These are phyloP conservation scores for Procambarus clarkii DNA, from an alignment of 1,140 invertebrate species.

Conservation along the genomic window DNA sequence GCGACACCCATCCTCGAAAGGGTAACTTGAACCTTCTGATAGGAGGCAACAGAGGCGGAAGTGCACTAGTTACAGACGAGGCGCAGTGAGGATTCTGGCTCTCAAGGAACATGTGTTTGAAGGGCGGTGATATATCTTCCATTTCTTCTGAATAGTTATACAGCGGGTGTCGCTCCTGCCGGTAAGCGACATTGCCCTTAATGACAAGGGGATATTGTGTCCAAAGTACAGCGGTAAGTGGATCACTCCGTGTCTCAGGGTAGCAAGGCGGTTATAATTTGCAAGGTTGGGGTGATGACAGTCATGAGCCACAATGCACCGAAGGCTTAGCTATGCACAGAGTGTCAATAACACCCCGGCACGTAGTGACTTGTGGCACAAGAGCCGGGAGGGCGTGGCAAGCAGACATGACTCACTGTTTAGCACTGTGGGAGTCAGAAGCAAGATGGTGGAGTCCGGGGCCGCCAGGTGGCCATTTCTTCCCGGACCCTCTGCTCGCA, in stretches of 20 bases:
- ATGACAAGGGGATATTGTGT: slow-evolving; percentile 35
- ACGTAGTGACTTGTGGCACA: background rate
- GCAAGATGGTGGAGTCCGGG: slow-evolving; percentile 33
- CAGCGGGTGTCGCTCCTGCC: slow-evolving; percentile 2
- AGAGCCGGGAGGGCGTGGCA: slow-evolving; percentile 31
- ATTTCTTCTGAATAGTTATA: slow-evolving; percentile 58
- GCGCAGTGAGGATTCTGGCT: slow-evolving; percentile 50
- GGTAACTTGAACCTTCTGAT: slow-evolving; percentile 18
- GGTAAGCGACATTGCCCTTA: slow-evolving; percentile 24
- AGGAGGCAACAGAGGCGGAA: slow-evolving; percentile 2
- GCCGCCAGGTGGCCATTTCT: slow-evolving; percentile 31
- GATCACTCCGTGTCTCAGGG: background rate
- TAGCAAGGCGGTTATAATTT: slow-evolving; percentile 19
- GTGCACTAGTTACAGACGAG: background rate
- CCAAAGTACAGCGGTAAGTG: slow-evolving; percentile 7
- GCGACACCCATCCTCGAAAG: slow-evolving; percentile 11
- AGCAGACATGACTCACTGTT: slow-evolving; percentile 35
- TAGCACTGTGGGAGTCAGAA: slow-evolving; percentile 15
- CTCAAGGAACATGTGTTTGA: slow-evolving; percentile 65
- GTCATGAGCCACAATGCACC: slow-evolving; percentile 20
- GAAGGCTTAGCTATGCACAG: slow-evolving; percentile 24
- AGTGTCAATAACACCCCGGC: background rate
- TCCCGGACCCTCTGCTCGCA: background rate
- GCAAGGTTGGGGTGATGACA: slow-evolving; percentile 20
- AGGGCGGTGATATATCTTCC: slow-evolving; percentile 62